Evolutionary conservation across 2,113 vertebrate species (phyloP), one percentile per base, ranked within the genome.

Genomic region (Eira barbara): DNA sequence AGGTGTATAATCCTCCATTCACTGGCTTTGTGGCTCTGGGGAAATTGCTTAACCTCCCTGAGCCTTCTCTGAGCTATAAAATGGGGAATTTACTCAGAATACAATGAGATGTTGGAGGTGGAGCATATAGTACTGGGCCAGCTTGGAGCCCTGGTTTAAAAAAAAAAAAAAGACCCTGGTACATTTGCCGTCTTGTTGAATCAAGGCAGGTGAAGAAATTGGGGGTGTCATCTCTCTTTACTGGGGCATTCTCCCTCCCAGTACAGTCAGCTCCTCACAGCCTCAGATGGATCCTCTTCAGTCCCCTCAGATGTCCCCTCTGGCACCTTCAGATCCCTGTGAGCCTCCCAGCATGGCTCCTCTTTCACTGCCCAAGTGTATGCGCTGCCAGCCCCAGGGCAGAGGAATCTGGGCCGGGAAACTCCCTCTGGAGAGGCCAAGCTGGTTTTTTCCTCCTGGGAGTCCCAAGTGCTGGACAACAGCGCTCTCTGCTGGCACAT

Each of bases 401-500:
- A 55, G 7, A 55, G 52, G n/a, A 57, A 63, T 36, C 21, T 3
- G 3, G 23, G 11, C 7, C 52, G 1, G 65, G n/a, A 95, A 73
- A n/a, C 52, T 4, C 4, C 21, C 21, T 0, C 20, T 6, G 18
- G 0, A 1, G 11, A 17, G 7, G 39, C 71, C 29, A 25, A 6
- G 21, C 55, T 9, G 7, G 6, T n/a, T 34, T 55, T 67, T 1
- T 3, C 15, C 1, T 6, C 71, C 74, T 3, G 31, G 27, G 36
- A 17, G 73, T 34, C 18, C 55, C 90, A 84, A 96, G 42, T 12
- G 76, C 88, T 97, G 80, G 88, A 85, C 23, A 3, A 39, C 94
- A 91, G 76, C 6, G 52, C 97, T 65, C 96, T 94, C 98, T 98
- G 20, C 95, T 96, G 97, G 80, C 76, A 0, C 0, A 2, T 47